phyloP scores from a whole-genome alignment of 2,113 vertebrate genomes.

The Brienomyrus longianalis region DNA sequence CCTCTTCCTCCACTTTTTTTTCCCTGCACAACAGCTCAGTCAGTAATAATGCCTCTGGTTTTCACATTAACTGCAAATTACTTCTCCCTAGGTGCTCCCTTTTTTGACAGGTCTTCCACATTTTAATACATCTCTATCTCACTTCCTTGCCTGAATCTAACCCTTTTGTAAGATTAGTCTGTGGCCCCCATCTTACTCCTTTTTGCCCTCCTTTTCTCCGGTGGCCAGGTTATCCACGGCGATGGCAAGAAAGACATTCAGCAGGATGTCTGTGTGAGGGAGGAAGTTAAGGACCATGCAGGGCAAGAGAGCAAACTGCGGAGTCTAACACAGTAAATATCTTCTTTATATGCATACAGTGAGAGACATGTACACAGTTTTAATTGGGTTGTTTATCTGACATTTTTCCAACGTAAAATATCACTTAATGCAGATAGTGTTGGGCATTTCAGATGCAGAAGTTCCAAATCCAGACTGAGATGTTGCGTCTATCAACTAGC shows the following conservation, averaged over 20 bases:
- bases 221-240: constrained; percentile 66
- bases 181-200: constrained; percentile 44
- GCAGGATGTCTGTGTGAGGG: constrained; percentile 54
- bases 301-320: not conserved
- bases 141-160: not conserved
- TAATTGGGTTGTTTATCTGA: not conserved
- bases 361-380: not conserved
- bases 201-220: constrained; percentile 54
- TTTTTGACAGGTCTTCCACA: not conserved
- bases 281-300: constrained; percentile 30
- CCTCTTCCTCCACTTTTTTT: constrained; percentile 33
- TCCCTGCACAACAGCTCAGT: constrained; percentile 29
- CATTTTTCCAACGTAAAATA: not conserved
- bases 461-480: too few relatives aligned
- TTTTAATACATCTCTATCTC: not conserved
- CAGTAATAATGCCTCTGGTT: not conserved
- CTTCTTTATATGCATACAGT: not conserved
- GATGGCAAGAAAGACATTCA: constrained; percentile 68
- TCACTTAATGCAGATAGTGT: not conserved
- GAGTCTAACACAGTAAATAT: not conserved
- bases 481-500: too few relatives aligned
- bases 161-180: not conserved
- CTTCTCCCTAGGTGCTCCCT: not conserved
- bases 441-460: too few relatives aligned
- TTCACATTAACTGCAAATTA: not conserved